Percentiles rank a stretch among this genome's conserved stretches.
Evolutionary conservation across 2,113 vertebrate species (phyloP).

Genomic region (Eurypyga helias): DNA sequence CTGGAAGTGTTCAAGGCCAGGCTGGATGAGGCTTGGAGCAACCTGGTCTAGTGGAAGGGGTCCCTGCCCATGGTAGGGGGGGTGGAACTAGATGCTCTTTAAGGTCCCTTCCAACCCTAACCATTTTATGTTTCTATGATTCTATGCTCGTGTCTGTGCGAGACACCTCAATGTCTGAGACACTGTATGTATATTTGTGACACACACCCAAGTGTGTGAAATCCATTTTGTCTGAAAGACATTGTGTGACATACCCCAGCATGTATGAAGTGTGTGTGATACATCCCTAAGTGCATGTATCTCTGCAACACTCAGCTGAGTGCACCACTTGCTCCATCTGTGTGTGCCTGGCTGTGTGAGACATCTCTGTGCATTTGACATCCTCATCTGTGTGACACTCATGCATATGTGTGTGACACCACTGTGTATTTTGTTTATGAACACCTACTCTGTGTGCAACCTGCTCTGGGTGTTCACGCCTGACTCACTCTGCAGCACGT

Average conservation of each 20-base stretch:
- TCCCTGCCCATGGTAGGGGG: too few species aligned
- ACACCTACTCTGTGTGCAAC: not conserved
- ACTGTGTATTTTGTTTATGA: not conserved
- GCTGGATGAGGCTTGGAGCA: too few species aligned
- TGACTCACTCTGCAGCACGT: not conserved
- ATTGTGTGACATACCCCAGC: fast-evolving
- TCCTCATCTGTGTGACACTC: not conserved
- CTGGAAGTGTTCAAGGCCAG: too few species aligned
- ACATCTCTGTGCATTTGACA: not conserved
- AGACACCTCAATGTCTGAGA: not conserved
- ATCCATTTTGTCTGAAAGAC: not conserved
- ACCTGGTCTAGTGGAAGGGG: too few species aligned
- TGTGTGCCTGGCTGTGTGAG: not conserved
- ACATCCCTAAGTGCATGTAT: fast-evolving
- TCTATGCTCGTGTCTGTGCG: fast-evolving
- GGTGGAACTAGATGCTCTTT: too few species aligned
- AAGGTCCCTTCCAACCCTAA: too few species aligned
- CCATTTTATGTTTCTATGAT: too few species aligned
- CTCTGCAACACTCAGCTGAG: not conserved
- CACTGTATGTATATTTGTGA: not conserved
- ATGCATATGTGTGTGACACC: not conserved
- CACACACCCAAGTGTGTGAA: too few species aligned
- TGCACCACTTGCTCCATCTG: fast-evolving
- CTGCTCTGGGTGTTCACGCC: not conserved
- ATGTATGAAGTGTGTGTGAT: fast-evolving